Evolutionary conservation across 2,888 invertebrate species (phyloP).

Genomic region (Antitype chi): DNA sequence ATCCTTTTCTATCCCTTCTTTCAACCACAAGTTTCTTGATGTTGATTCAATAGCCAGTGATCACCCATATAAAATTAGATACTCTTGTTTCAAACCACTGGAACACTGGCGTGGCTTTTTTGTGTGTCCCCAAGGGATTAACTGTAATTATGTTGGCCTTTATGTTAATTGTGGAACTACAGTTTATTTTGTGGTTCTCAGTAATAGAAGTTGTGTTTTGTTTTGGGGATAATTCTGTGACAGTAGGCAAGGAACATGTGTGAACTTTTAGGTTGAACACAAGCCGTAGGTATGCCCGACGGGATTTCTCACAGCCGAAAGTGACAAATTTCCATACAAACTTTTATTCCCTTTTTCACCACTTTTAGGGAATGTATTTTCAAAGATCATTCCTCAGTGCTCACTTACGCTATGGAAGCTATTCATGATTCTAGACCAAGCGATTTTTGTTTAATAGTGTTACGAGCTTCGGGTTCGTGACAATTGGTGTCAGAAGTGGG

Average conservation of each 20-base stretch:
- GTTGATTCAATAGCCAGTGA: conserved; percentile 67
- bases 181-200: conserved; percentile 36
- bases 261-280: background rate
- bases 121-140: conserved; percentile 50
- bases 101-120: conserved; percentile 51
- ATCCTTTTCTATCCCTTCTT: conserved; percentile 18
- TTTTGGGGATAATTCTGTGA: conserved; percentile 22
- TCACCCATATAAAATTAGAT: conserved; percentile 71
- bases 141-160: conserved; percentile 56
- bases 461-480: too few species aligned
- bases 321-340: too few species aligned
- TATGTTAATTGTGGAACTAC: conserved; percentile 56
- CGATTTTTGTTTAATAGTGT: too few species aligned
- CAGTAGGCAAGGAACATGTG: background rate
- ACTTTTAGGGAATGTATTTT: too few species aligned
- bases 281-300: too few species aligned
- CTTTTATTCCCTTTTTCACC: too few species aligned
- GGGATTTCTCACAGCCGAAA: too few species aligned
- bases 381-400: too few species aligned
- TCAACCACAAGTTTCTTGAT: conserved; percentile 62
- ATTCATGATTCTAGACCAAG: too few species aligned
- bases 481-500: too few species aligned
- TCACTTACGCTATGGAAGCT: too few species aligned
- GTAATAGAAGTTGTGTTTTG: conserved; percentile 36
- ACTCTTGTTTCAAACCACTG: conserved; percentile 62